Percentiles rank a stretch among this genome's conserved stretches.
Evolutionary conservation across 2,888 invertebrate genomes (phyloP).

Genomic region (Trichopria drosophilae): DNA sequence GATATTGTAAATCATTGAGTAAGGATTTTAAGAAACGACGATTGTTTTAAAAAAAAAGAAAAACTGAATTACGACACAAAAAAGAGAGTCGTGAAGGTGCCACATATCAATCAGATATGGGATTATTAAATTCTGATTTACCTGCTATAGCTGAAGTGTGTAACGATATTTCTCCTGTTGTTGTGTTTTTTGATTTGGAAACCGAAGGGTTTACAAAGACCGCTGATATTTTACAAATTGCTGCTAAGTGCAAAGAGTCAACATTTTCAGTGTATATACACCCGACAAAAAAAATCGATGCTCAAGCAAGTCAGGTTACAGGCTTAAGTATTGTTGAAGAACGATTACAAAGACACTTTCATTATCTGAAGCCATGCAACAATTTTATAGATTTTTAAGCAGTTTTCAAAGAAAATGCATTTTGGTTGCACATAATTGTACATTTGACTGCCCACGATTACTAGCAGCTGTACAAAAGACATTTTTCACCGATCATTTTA

Average conservation of each 20-base stretch:
- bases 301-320: slow-evolving; percentile 11
- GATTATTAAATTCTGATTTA: slow-evolving; percentile 4
- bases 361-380: slow-evolving; percentile 5
- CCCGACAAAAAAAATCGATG: slow-evolving; percentile 9
- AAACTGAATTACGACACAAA: slow-evolving; percentile 25
- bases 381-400: slow-evolving; percentile 1
- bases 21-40: slow-evolving; percentile 3
- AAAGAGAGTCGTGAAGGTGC: slow-evolving; percentile 26
- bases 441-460: slow-evolving; percentile 21
- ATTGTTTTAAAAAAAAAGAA: slow-evolving; percentile 21
- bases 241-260: slow-evolving; percentile 13
- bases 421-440: slow-evolving; percentile 23
- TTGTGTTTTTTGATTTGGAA: slow-evolving; percentile 14
- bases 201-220: slow-evolving; percentile 11
- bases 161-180: background rate
- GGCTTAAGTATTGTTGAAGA: slow-evolving; percentile 1
- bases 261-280: slow-evolving; percentile 19
- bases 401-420: slow-evolving; percentile 12
- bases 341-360: slow-evolving; percentile 1
- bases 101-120: slow-evolving; percentile 23
- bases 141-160: background rate
- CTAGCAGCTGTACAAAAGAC: slow-evolving; percentile 11
- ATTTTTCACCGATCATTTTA: slow-evolving; percentile 6
- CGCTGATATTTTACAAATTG: slow-evolving; percentile 18
- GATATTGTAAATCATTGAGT: slow-evolving; percentile 2